A percentile compares a stretch with the other conserved stretches of the same genome.
These are phyloP conservation scores for Pteronura brasiliensis DNA, from an alignment of 2,113 vertebrate genomes.

Conservation along the genomic window DNA sequence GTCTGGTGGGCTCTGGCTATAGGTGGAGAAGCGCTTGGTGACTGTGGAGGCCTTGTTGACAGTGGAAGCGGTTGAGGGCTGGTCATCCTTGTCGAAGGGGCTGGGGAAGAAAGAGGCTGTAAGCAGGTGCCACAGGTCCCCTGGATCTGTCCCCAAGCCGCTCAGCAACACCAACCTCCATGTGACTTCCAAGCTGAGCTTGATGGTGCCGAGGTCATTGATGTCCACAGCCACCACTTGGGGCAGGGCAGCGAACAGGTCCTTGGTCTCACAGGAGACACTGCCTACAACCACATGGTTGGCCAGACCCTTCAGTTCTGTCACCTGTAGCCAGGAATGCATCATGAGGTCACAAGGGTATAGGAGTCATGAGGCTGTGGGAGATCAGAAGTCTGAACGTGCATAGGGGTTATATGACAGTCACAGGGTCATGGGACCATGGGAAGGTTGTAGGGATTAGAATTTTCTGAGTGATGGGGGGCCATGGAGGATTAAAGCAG, in stretches of 20 bases:
- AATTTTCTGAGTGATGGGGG: background rate
- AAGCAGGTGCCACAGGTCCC: background rate
- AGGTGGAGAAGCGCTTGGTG: slow-evolving; percentile 95
- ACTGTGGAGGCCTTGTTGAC: slow-evolving; percentile 93
- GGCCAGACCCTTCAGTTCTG: slow-evolving; percentile 95
- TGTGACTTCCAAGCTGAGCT: slow-evolving; percentile 95
- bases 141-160: background rate
- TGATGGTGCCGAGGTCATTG: slow-evolving; percentile 97
- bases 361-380: background rate
- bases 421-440: background rate
- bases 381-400: background rate
- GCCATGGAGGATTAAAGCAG: background rate
- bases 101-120: slow-evolving; percentile 74
- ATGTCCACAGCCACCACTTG: slow-evolving; percentile 97
- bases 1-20: slow-evolving; percentile 95
- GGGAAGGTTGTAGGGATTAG: background rate
- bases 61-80: slow-evolving; percentile 86
- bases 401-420: background rate
- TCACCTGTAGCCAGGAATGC: slow-evolving; percentile 85
- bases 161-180: slow-evolving; percentile 91
- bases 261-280: slow-evolving; percentile 97
- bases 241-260: slow-evolving; percentile 93
- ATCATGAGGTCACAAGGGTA: background rate
- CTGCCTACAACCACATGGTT: slow-evolving; percentile 96
- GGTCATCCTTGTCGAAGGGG: slow-evolving; percentile 97